phyloP scores from a whole-genome alignment of 2,113 vertebrate genomes.

The Entomyzon cyanotis region DNA sequence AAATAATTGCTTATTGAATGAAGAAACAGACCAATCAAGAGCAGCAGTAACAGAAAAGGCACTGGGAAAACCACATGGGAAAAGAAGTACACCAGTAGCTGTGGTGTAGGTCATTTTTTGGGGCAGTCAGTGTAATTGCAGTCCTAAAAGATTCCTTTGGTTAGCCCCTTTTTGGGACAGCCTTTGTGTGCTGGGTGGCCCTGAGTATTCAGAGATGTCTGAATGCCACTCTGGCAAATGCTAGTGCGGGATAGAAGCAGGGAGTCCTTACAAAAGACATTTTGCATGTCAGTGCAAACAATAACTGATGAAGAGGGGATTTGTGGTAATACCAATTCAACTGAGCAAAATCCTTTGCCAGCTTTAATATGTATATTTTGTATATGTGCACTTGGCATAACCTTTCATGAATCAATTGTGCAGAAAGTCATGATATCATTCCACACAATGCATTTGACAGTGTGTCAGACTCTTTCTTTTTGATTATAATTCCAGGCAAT shows the following conservation, averaged over 20 bases:
- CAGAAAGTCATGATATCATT: neutral
- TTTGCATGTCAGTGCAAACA: neutral
- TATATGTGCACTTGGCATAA: neutral
- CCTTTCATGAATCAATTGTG: neutral
- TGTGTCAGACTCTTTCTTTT: neutral
- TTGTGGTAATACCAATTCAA: neutral
- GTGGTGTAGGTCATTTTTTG: neutral
- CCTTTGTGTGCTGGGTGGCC: neutral
- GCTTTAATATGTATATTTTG: neutral
- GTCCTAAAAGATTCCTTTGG: neutral
- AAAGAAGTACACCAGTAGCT: neutral
- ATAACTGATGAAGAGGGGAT: neutral
- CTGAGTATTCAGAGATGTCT: neutral
- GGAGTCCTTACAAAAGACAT: neutral
- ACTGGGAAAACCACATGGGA: neutral
- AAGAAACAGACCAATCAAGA: neutral
- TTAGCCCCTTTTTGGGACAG: neutral
- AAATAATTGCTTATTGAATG: neutral
- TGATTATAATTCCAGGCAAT: neutral
- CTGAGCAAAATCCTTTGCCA: neutral
- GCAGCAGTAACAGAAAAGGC: neutral
- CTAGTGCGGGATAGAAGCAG: neutral
- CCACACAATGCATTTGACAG: neutral
- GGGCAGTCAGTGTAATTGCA: neutral
- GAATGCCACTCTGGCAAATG: neutral